Conservation (phyloP, 2,113 vertebrate species). For the Henicopernis longicauda region DNA sequence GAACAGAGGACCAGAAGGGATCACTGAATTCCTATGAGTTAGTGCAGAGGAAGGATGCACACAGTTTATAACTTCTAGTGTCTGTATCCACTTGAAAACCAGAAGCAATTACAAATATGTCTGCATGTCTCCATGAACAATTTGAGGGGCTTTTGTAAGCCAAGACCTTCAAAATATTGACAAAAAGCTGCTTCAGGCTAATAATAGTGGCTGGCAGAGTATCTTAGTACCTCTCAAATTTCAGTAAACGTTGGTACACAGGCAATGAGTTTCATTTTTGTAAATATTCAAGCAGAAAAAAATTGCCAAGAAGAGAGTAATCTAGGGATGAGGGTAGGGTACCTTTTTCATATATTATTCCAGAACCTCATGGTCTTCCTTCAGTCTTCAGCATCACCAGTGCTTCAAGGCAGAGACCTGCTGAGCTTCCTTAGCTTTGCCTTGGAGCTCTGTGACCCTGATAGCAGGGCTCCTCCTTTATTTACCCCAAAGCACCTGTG, state of each 20-base stretch:
- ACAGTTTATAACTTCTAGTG: not conserved
- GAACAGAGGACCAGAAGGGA: not conserved
- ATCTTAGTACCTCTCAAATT: not conserved
- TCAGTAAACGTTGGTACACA: not conserved
- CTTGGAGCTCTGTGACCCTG: not conserved
- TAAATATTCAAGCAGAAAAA: not conserved
- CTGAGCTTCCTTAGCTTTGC: not conserved
- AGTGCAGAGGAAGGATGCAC: not conserved
- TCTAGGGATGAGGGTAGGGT: not conserved
- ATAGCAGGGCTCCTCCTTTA: not conserved
- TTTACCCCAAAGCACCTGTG: not conserved
- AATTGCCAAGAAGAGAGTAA: not conserved
- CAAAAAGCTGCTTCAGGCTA: not conserved
- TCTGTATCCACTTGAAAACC: not conserved
- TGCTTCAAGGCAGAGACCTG: not conserved
- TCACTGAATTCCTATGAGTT: not conserved
- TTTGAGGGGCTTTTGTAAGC: not conserved
- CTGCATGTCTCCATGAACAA: not conserved
- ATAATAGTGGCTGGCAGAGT: not conserved
- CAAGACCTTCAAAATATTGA: not conserved
- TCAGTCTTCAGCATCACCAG: not conserved
- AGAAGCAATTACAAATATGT: not conserved
- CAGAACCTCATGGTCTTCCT: not conserved
- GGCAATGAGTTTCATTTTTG: not conserved
- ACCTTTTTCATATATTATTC: not conserved